Base-by-base conservation (phyloP, 2,113 vertebrate genomes). In the Ramphastos sulfuratus region DNA sequence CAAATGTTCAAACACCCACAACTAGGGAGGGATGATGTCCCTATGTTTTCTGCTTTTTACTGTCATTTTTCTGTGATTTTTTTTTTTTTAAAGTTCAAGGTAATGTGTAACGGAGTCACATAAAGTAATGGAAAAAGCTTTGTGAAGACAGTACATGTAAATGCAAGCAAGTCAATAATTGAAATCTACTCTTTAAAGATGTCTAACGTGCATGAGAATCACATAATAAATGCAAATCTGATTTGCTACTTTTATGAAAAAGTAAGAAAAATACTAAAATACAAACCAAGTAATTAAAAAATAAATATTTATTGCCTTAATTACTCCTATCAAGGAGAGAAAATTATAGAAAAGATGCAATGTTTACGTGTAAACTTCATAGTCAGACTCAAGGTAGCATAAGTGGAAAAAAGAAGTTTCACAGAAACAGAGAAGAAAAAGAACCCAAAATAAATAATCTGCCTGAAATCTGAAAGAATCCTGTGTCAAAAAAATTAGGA, bases 311-410 rank as follows among this genome's bases (percentile, higher is more conserved):
- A 92, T 59, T 76, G 55, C 30, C 23, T 60, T 71, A 73, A 93
- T 85, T 77, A 65, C 2, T 77, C 20, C 25, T 66, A 72, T 56
- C 44, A 86, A 75, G 20, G 24, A 55, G 16, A 67, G 31, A 82
- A 74, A 15, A 48, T 52, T 50, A 46, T 19, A 65, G 72, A 93
- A 90, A 72, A 4, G 15, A 9, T 37, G 39, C 3, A 70, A 46
- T 48, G 50, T 73, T 94, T 66, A 69, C 27, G 61, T 27, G 35
- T 85, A 93, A 89, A 73, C 70, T 89, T 82, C 30, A 48, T 12
- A 56, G 48, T 20, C 27, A 87, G 39, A 85, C 63, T 72, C 46
- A 52, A 76, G 7, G 35, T 67, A 58, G 30, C 23, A 85, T 1
- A 61, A 4, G 15, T 31, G 15, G 59, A 85, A 89, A 56, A 39